Percentiles rank a stretch among this genome's conserved stretches.
These are phyloP conservation scores for Borostomias antarcticus DNA, from an alignment of 2,797 vertebrate genomes.

Conservation along the genomic window DNA sequence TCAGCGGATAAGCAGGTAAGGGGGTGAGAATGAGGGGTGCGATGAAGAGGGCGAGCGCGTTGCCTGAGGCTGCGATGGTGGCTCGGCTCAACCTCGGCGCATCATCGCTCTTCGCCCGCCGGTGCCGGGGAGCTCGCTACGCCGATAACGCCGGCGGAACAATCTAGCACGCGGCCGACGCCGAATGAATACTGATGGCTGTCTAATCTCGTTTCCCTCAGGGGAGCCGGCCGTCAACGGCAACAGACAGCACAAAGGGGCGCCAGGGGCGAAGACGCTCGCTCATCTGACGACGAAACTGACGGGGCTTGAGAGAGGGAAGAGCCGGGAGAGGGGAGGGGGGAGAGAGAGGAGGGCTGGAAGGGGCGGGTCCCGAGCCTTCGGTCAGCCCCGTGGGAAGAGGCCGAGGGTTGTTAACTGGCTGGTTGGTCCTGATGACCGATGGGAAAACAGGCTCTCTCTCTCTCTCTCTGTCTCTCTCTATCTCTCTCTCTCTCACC, in stretches of 20 bases:
- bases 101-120: slow-evolving; percentile 55
- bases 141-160: slow-evolving; percentile 50
- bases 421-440: not conserved
- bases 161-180: slow-evolving; percentile 49
- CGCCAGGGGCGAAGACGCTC: slow-evolving; percentile 16
- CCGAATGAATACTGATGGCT: slow-evolving; percentile 54
- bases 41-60: not conserved
- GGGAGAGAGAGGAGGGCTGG: not conserved
- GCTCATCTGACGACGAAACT: slow-evolving; percentile 36
- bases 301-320: slow-evolving; percentile 21
- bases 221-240: slow-evolving; percentile 34
- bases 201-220: slow-evolving; percentile 45
- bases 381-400: not conserved
- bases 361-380: not conserved
- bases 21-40: not conserved
- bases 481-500: slow-evolving; percentile 7
- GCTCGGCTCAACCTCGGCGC: slow-evolving; percentile 29
- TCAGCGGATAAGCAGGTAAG: not conserved
- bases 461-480: slow-evolving; percentile 6
- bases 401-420: not conserved
- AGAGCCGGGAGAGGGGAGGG: not conserved
- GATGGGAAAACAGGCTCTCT: not conserved
- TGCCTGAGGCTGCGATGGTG: not conserved
- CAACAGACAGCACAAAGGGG: slow-evolving; percentile 22
- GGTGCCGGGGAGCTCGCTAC: slow-evolving; percentile 48